Evolutionary conservation across 2,113 vertebrate species (phyloP).

Genomic region (human): DNA sequence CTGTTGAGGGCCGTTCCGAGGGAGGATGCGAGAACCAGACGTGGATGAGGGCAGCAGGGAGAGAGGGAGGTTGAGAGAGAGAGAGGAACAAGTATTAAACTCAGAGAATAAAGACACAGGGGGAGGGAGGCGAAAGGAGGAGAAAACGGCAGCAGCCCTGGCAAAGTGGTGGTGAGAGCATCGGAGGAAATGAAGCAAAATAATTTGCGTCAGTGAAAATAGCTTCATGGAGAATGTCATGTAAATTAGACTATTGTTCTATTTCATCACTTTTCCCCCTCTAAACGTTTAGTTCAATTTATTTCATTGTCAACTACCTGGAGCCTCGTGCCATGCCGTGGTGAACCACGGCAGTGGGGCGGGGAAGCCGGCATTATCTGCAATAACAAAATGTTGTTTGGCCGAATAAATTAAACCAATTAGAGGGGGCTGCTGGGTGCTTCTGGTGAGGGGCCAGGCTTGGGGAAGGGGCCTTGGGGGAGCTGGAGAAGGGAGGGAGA

Average conservation of each 20-base stretch:
- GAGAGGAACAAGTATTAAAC: constrained; percentile 54
- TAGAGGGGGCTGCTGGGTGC: constrained; percentile 67
- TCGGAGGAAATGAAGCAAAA: constrained; percentile 67
- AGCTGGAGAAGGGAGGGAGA: constrained; percentile 27
- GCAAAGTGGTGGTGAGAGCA: constrained; percentile 68
- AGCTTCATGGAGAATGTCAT: constrained; percentile 78
- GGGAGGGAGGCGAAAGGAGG: constrained; percentile 36
- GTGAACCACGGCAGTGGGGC: constrained; percentile 70
- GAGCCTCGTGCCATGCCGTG: constrained; percentile 68
- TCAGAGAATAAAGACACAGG: constrained; percentile 60
- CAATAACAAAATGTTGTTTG: constrained; percentile 81
- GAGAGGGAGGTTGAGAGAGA: constrained; percentile 44
- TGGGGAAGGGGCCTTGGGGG: constrained; percentile 20
- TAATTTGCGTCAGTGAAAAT: constrained; percentile 82
- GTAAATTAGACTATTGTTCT: constrained; percentile 85
- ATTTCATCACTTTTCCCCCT: constrained; percentile 82
- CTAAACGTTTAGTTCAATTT: constrained; percentile 83
- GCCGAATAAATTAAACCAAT: constrained; percentile 85
- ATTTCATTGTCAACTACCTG: constrained; percentile 86
- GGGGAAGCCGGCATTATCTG: constrained; percentile 80
- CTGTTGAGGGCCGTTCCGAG: constrained; percentile 85
- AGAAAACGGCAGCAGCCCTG: constrained; percentile 48
- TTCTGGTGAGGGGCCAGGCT: neutral
- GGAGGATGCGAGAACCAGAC: neutral
- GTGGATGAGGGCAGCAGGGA: neutral